Evolutionary conservation across 2,888 invertebrate species (phyloP).

Genomic region (Polia nebulosa): DNA sequence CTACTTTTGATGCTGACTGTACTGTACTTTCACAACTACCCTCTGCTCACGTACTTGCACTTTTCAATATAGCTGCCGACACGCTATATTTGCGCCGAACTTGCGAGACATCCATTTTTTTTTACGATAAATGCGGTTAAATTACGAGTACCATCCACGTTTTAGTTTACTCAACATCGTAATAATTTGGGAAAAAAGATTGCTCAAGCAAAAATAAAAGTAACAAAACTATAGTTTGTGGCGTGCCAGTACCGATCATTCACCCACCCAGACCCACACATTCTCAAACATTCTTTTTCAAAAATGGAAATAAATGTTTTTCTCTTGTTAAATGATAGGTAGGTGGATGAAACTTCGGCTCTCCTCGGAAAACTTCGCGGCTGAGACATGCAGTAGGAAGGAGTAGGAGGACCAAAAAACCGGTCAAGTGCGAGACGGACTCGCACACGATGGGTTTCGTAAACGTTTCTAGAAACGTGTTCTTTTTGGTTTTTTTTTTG

Average conservation of each 20-base stretch:
- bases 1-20: background rate
- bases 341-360: constrained; percentile 15
- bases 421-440: no score
- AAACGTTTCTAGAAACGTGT: no score
- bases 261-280: no score
- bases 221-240: background rate
- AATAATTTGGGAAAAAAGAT: background rate
- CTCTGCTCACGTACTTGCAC: constrained; percentile 9
- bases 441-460: no score
- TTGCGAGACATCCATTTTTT: background rate
- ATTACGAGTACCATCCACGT: background rate
- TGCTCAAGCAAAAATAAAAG: background rate
- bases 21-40: constrained; percentile 3
- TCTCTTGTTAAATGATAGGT: no score
- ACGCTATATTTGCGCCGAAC: constrained; percentile 4
- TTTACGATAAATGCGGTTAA: background rate
- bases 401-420: no score
- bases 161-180: background rate
- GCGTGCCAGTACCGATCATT: no score
- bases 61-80: constrained; percentile 43
- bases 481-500: no score
- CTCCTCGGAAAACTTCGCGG: constrained; percentile 5
- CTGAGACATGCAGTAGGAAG: background rate
- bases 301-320: no score
- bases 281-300: no score